Base-by-base conservation (phyloP, 1,140 invertebrate genomes). In the Drosophila subobscura region DNA sequence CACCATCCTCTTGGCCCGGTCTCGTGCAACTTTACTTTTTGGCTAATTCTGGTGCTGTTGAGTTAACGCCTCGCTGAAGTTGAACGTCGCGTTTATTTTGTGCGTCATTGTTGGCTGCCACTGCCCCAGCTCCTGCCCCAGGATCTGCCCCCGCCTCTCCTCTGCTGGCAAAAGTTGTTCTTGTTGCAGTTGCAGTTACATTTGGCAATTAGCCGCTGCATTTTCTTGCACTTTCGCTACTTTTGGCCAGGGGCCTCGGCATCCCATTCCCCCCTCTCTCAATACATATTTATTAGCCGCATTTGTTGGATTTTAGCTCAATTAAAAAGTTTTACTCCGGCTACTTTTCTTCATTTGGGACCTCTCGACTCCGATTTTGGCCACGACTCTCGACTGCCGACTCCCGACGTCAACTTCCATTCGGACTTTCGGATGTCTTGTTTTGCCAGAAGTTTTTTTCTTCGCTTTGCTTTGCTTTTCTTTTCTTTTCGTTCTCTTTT, bases 231-330 rank as follows among this genome's bases (percentile, higher is more conserved):
- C 56, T 68, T 75, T 76, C 51, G 47, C 71, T 60, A 33, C 65
- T 68, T 68, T 67, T 66, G 65, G 61, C 33, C 33, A 4, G 3
- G 1, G 46, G 63, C 53, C n/a, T 41, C 42, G 50, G 59, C 59
- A 51, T 27, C 22, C 42, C 44, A 25, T 37, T 29, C 7, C 10
- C n/a, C 23, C 14, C 40, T 14, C 40, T 29, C 37, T 75, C 83
- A 88, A 86, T 86, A 86, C 83, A 86, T 86, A 86, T 86, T 86
- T 86, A 86, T 86, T 86, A 86, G 81, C 81, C 81, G 81, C 81
- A 86, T 86, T 86, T 86, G 81, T 86, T 86, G 81, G 81, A 86
- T 86, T 80, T 88, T 86, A 79, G 83, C 83, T 86, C 83, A 86
- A 86, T 86, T 86, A 86, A 86, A 86, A 86, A 86, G 71, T 86